Evolutionary conservation across 2,888 invertebrate species (phyloP).

Genomic region (Uropetala carovei): DNA sequence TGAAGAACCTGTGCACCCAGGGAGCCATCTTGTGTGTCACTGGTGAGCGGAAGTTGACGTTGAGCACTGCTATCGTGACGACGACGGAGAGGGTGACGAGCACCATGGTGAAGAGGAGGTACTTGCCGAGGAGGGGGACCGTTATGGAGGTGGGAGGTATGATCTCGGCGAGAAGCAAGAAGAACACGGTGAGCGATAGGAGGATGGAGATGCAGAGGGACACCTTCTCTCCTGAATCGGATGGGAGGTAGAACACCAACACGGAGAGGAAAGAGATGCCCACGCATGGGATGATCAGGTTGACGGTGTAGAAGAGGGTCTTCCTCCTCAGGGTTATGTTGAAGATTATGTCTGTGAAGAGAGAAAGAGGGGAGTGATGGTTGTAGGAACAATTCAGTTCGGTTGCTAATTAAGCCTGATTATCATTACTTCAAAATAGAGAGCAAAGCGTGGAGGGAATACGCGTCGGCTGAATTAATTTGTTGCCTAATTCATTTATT

Average conservation of each 20-base stretch:
- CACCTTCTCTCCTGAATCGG: conserved; percentile 97
- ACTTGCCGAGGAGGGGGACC: conserved; percentile 93
- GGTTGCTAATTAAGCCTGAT: too few relatives aligned
- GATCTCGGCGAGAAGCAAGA: conserved; percentile 94
- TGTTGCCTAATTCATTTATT: too few relatives aligned
- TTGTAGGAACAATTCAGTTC: background rate
- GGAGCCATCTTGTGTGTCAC: conserved; percentile 95
- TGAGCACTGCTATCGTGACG: conserved; percentile 94
- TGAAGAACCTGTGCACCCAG: conserved; percentile 91
- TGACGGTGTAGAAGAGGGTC: conserved; percentile 98
- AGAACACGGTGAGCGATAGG: conserved; percentile 95
- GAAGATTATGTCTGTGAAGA: conserved; percentile 90
- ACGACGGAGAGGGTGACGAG: conserved; percentile 94
- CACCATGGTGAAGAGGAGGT: conserved; percentile 96
- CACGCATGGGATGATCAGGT: conserved; percentile 97
- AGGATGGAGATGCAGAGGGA: conserved; percentile 96
- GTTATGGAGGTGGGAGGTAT: conserved; percentile 96
- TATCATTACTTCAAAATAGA: too few relatives aligned
- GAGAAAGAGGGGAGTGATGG: background rate
- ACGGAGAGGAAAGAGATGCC: conserved; percentile 98
- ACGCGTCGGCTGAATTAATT: too few relatives aligned
- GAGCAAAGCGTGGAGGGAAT: too few relatives aligned
- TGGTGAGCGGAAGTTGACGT: conserved; percentile 93
- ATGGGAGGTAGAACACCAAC: conserved; percentile 97
- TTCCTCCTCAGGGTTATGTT: conserved; percentile 96